Evolutionary conservation across 2,113 vertebrate genomes (phyloP), one percentile per base, ranked within the genome.

Genomic region (Salvator merianae): DNA sequence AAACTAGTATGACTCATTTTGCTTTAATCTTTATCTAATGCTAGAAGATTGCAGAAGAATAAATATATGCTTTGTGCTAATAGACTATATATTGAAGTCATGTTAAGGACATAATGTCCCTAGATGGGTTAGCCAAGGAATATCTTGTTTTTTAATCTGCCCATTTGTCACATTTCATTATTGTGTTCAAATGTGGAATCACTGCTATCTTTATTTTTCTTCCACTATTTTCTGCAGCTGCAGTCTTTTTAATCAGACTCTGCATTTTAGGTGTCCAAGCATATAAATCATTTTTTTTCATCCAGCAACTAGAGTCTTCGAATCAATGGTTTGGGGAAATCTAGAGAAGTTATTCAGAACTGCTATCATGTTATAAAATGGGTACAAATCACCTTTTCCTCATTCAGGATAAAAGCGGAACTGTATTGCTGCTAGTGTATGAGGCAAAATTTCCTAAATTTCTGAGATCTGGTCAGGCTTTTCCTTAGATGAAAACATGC

Each of bases 1-100:
- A 86, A 84, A 79, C 84, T 36, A 63, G 65, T 26, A n/a, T 71
- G 77, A 91, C 74, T 83, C 86, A 83, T 70, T 80, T 53, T 78
- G 13, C 43, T 55, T 5, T 1, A 36, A 50, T 32, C 1, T 84
- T 86, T 77, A 71, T 10, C 47, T 2, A n/a, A 81, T 74, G 69
- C 38, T 3, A 43, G 2, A 36, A 53, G 12, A 55, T 59, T 8
- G 55, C 36, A 47, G 85, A 80, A 0, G 16, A 53, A 22, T 32
- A 69, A 34, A 70, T 77, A 84, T 40, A 68, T 32, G 68, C 28
- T 5, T 43, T 69, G 26, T 50, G 34, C 66, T 24, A 9, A 47
- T 55, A 34, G 34, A 38, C 79, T 77, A 34, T 73, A 43, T 53
- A 79, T 40, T 68, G 72, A 8, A 30, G 24, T 53, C 24, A 40